phyloP scores from a whole-genome alignment of 2,888 invertebrate genomes.

The Agrypnus murinus region DNA sequence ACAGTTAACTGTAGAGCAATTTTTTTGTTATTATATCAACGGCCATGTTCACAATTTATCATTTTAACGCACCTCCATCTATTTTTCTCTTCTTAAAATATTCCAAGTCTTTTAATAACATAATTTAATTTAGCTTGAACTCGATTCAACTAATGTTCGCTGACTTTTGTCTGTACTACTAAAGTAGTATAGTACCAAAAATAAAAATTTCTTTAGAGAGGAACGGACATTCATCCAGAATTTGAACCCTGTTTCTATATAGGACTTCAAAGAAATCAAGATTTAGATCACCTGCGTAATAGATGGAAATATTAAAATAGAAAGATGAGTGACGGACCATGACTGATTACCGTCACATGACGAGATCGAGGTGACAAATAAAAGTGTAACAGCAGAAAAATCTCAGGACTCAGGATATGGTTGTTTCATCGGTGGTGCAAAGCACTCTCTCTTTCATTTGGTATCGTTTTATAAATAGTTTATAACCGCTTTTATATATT shows the following conservation, averaged over 20 bases:
- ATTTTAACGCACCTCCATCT: background rate
- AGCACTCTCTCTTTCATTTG: background rate
- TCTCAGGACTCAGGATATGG: too few species aligned
- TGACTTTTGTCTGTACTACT: constrained; percentile 41
- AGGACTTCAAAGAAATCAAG: constrained; percentile 50
- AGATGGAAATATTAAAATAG: constrained; percentile 58
- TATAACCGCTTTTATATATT: constrained; percentile 27
- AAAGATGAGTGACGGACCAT: constrained; percentile 67
- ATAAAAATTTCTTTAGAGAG: constrained; percentile 29
- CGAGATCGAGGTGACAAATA: constrained; percentile 57
- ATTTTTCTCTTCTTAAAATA: constrained; percentile 37
- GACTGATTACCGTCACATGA: constrained; percentile 69
- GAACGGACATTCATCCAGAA: constrained; percentile 1
- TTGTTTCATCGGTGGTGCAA: constrained; percentile 11
- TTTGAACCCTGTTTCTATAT: constrained; percentile 21
- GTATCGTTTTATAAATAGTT: constrained; percentile 39
- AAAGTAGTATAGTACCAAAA: constrained; percentile 11
- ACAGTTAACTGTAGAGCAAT: too few species aligned
- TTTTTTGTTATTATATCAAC: too few species aligned
- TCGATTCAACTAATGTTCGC: constrained; percentile 48
- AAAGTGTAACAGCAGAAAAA: constrained; percentile 44
- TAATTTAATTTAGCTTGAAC: constrained; percentile 50
- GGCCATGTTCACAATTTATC: too few species aligned
- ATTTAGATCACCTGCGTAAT: constrained; percentile 60
- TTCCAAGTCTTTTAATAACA: constrained; percentile 41